phyloP scores from a whole-genome alignment of 2,797 vertebrate genomes.

The Hyperoplus lanceolatus region DNA sequence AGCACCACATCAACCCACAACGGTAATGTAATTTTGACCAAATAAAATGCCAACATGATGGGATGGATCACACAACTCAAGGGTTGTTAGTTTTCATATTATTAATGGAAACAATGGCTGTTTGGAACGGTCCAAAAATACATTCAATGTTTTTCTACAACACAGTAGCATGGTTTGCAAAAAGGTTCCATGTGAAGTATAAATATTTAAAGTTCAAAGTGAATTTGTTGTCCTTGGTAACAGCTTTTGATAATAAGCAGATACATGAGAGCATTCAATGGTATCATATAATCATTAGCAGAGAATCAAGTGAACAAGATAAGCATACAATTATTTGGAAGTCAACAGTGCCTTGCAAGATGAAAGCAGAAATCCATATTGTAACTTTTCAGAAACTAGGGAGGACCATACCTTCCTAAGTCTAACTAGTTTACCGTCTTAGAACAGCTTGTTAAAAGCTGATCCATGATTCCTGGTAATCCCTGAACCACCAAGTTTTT shows the following conservation, averaged over 20 bases:
- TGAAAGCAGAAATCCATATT: neutral
- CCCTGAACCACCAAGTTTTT: neutral
- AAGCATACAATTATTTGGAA: neutral
- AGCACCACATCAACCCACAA: neutral
- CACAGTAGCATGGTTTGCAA: neutral
- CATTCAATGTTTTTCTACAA: neutral
- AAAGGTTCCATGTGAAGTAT: neutral
- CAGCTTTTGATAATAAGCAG: neutral
- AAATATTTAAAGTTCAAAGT: neutral
- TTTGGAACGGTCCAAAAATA: neutral
- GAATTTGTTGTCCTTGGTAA: neutral
- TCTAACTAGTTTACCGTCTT: no score
- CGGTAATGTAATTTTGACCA: neutral
- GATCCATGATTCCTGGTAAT: neutral
- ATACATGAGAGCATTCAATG: neutral
- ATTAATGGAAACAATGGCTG: neutral
- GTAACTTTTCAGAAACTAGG: no score
- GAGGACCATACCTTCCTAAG: no score
- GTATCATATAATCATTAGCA: neutral
- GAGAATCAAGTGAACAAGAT: neutral
- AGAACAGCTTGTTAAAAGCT: neutral
- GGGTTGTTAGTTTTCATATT: neutral
- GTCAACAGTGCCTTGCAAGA: neutral
- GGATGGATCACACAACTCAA: neutral
- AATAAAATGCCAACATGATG: neutral